phyloP scores from a whole-genome alignment of 1,140 invertebrate genomes.

The Maniola jurtina region DNA sequence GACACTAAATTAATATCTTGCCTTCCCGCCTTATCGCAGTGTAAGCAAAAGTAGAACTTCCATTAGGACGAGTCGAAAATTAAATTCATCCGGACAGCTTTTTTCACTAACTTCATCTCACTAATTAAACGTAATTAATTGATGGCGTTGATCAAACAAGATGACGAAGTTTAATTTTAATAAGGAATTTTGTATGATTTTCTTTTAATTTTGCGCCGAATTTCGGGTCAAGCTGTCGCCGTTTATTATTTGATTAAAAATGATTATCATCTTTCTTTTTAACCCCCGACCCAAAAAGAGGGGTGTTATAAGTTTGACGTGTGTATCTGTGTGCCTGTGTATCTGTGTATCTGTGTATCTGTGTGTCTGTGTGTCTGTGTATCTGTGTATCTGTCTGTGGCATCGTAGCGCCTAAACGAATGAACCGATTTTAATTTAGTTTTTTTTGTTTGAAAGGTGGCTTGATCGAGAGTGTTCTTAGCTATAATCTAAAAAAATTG shows the following conservation, averaged over 20 bases:
- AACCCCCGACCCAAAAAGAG: too few relatives aligned
- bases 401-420: too few relatives aligned
- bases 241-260: background rate
- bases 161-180: constrained; percentile 38
- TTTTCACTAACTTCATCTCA: constrained; percentile 50
- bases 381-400: too few relatives aligned
- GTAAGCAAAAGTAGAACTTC: constrained; percentile 49
- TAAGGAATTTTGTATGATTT: constrained; percentile 20
- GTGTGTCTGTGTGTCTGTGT: too few relatives aligned
- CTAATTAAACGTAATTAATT: constrained; percentile 60
- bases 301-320: too few relatives aligned
- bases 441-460: too few relatives aligned
- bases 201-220: background rate
- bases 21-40: constrained; percentile 44
- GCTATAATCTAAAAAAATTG: too few relatives aligned
- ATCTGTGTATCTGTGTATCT: too few relatives aligned
- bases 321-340: too few relatives aligned
- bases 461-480: too few relatives aligned
- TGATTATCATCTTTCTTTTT: background rate
- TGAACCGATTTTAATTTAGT: too few relatives aligned
- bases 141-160: constrained; percentile 44
- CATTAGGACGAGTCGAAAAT: constrained; percentile 50
- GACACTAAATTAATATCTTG: constrained; percentile 59
- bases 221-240: background rate
- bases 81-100: constrained; percentile 51